A percentile compares a stretch with the other conserved stretches of the same genome.
These are phyloP conservation scores for Archivesica marissinica DNA, from an alignment of 1,140 invertebrate species.

Conservation along the genomic window DNA sequence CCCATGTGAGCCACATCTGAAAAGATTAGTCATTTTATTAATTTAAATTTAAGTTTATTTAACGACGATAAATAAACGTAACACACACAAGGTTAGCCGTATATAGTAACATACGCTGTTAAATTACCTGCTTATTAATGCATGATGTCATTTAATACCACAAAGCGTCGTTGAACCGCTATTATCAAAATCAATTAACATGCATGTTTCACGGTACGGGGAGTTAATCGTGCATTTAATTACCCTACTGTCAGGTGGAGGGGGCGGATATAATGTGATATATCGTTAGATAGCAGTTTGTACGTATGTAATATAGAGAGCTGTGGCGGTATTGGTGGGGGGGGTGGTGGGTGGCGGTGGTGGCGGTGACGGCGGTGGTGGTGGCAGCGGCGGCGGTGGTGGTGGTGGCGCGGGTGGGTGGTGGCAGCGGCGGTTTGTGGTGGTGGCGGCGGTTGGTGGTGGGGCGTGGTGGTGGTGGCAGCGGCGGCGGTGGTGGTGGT, in stretches of 20 bases:
- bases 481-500: too few species aligned
- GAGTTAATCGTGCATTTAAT: constrained; percentile 12
- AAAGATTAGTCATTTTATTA: not conserved
- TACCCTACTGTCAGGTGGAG: constrained; percentile 22
- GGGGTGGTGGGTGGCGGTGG: too few species aligned
- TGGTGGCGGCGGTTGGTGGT: too few species aligned
- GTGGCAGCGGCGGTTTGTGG: too few species aligned
- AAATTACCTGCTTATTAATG: not conserved
- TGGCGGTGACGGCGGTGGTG: too few species aligned
- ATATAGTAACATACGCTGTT: not conserved
- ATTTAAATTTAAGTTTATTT: not conserved
- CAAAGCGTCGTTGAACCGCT: not conserved
- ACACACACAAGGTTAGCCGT: not conserved
- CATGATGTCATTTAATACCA: not conserved
- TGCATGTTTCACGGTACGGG: not conserved
- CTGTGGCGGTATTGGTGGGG: too few species aligned
- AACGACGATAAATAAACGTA: not conserved
- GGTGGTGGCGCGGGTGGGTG: too few species aligned
- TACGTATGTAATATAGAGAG: too few species aligned
- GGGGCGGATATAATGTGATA: too few species aligned
- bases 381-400: too few species aligned
- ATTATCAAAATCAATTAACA: not conserved
- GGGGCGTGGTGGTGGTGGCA: too few species aligned
- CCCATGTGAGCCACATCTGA: not conserved
- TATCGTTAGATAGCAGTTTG: too few species aligned